Evolutionary conservation across 2,797 vertebrate species (phyloP).

Genomic region (Macrochelys suwanniensis): DNA sequence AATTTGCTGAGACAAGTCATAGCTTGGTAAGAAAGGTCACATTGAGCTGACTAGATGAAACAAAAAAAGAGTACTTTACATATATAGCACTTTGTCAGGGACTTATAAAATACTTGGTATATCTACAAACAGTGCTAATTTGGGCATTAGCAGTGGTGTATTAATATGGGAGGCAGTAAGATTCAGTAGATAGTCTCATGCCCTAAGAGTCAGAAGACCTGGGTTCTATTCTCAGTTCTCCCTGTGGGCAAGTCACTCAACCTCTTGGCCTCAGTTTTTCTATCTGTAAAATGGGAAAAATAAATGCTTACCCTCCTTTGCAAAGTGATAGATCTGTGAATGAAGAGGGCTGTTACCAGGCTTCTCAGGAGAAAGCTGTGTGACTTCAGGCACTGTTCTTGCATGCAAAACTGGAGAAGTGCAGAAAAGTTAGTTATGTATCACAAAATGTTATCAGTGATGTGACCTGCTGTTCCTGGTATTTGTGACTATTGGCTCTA

Average conservation of each 20-base stretch:
- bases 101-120: background rate
- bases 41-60: accelerated
- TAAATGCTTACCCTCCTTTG: background rate
- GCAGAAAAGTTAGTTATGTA: background rate
- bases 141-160: background rate
- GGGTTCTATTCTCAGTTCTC: background rate
- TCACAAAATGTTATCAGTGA: background rate
- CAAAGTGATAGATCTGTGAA: background rate
- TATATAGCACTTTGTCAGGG: background rate
- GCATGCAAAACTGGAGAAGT: background rate
- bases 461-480: background rate
- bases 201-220: background rate
- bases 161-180: background rate
- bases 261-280: background rate
- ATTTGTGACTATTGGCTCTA: background rate
- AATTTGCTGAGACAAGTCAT: background rate
- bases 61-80: background rate
- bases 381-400: background rate
- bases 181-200: constrained; percentile 11
- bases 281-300: background rate
- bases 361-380: background rate
- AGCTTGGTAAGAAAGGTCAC: background rate
- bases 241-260: background rate
- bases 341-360: background rate
- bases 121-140: background rate